Evolutionary conservation across 2,888 invertebrate genomes (phyloP), one percentile per base, ranked within the genome.

Genomic region (Prosapia bicincta): DNA sequence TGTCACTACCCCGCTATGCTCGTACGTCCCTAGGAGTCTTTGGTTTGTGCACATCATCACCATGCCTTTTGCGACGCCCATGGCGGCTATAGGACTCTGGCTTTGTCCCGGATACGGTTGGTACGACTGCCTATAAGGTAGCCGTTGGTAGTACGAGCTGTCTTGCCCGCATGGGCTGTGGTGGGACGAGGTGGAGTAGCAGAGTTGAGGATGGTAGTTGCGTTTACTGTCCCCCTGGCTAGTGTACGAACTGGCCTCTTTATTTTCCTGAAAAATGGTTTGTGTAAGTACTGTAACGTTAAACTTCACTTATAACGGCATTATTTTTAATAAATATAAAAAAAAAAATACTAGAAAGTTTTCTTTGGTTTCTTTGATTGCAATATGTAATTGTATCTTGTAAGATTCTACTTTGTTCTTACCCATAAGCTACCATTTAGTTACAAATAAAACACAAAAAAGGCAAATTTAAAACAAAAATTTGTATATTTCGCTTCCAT

Each of bases 11-110:
- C 83, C 83, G 66, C 81, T 82, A 77, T 83, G 82, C 68, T 83
- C 83, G 79, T 82, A 82, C 7, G 82, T 81, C 9, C 94, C 94
- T 26, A 94, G 89, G 78, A 93, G 87, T 65, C 93, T 92, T 81
- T 94, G 91, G 83, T 93, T 92, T 72, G 93, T 92, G 83, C 94
- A 94, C 90, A 93, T 92, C 79, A 91, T 91, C 69, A 93, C 92
- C 86, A 95, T 94, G 91, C 95, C 94, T 81, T 94, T 93, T 3
- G 92, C 91, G 88, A 93, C 92, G 10, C 94, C 93, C 86, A 93
- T 92, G 1, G 94, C 93, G 0, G 94, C 93, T 75, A 95, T 93
- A 74, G 82, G 80, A 69, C 80, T 78, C 75, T 78, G 70, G 24
- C 76, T 75, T 71, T 77, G 73, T 72, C 79, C 68, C 66, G 71